phyloP scores from a whole-genome alignment of 2,888 invertebrate genomes.

The Callosobruchus maculatus region DNA sequence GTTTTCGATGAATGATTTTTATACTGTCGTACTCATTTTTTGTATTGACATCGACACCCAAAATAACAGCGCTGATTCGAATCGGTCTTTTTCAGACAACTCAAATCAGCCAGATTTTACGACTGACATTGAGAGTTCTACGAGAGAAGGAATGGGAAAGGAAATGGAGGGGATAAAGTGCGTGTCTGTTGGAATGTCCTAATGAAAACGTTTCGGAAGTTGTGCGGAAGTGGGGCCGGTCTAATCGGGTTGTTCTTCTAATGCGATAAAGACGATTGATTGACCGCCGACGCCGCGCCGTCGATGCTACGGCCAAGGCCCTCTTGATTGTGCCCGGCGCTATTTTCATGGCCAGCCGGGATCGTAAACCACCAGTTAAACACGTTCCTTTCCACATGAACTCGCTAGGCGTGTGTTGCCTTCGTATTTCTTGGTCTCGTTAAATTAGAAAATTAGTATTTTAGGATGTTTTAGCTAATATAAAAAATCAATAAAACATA shows the following conservation, averaged over 20 bases:
- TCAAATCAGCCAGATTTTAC: too few species aligned
- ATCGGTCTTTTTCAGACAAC: too few species aligned
- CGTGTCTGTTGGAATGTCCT: neutral
- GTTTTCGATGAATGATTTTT: too few species aligned
- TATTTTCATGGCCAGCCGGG: neutral
- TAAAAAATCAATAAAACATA: too few species aligned
- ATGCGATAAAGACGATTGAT: neutral
- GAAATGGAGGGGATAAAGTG: neutral
- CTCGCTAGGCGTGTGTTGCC: neutral
- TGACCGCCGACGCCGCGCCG: neutral
- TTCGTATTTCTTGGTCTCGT: neutral
- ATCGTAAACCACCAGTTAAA: neutral
- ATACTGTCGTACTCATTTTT: too few species aligned
- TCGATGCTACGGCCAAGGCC: neutral
- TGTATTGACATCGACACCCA: too few species aligned
- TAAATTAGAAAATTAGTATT: too few species aligned
- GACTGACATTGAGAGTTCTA: too few species aligned
- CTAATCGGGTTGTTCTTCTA: neutral
- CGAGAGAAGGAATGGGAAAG: too few species aligned
- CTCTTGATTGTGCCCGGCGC: neutral
- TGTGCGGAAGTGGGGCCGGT: neutral
- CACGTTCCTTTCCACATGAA: neutral
- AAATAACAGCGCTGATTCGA: too few species aligned
- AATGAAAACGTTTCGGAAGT: neutral
- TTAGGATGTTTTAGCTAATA: too few species aligned